phyloP scores from a whole-genome alignment of 1,140 invertebrate genomes.

The Pseudomyrmex dendroicus region DNA sequence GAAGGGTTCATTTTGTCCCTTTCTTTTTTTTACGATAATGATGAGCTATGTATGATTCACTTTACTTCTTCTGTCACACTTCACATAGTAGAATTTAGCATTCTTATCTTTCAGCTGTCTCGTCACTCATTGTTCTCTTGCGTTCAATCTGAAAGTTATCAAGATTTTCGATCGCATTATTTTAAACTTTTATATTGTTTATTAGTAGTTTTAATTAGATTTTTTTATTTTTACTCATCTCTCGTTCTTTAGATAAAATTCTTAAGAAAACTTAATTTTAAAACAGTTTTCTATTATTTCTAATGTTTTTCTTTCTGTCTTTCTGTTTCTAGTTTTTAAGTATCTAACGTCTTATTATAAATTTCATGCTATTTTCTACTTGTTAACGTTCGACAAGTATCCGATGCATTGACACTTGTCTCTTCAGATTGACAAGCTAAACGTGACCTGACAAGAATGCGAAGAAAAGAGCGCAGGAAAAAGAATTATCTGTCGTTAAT shows the following conservation, averaged over 20 bases:
- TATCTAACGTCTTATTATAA: no score
- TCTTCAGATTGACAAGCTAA: neutral
- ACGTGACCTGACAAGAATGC: neutral
- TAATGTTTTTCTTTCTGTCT: neutral
- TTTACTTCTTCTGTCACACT: neutral
- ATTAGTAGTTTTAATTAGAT: neutral
- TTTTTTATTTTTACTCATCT: neutral
- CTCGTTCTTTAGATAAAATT: neutral
- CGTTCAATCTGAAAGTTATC: constrained; percentile 18
- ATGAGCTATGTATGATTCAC: neutral
- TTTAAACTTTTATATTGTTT: neutral
- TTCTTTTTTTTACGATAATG: constrained; percentile 7
- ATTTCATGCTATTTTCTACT: no score
- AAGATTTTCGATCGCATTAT: neutral
- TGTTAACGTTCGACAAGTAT: no score
- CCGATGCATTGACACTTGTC: no score
- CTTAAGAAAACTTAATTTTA: no score
- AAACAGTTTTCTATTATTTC: neutral
- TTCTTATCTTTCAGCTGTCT: neutral
- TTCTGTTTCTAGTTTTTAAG: neutral
- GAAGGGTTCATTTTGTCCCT: constrained; percentile 71
- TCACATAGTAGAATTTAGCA: neutral
- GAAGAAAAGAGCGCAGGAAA: constrained; percentile 15
- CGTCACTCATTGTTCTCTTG: neutral
- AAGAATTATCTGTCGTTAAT: constrained; percentile 29